Evolutionary conservation across 2,797 vertebrate genomes (phyloP).

Genomic region (Vipera ursinii): DNA sequence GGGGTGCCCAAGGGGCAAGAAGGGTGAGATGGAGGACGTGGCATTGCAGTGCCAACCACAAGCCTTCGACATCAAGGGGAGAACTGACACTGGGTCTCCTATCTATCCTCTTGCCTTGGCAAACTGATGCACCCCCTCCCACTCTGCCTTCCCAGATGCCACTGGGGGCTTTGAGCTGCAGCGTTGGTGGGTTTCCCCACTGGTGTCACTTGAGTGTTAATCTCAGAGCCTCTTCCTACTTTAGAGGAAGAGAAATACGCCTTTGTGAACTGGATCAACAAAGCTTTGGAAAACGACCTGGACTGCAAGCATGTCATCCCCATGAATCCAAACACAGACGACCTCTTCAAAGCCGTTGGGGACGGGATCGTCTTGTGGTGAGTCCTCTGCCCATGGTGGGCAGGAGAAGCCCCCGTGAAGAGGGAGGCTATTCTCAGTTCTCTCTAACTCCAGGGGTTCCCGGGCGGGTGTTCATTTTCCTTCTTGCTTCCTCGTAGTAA

Average conservation of each 20-base stretch:
- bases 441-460: not conserved
- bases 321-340: conserved; percentile 89
- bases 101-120: not conserved
- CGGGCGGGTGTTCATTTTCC: not conserved
- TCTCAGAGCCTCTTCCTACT: conserved; percentile 38
- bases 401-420: no score
- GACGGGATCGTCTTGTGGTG: conserved; percentile 95
- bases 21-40: not conserved
- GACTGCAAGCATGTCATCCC: conserved; percentile 91
- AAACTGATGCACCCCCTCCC: not conserved
- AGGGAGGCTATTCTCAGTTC: no score
- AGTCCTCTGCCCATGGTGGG: conserved; percentile 51
- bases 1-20: not conserved
- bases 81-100: not conserved
- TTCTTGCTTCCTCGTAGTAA: conserved; percentile 76
- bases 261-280: conserved; percentile 98
- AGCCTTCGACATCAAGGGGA: not conserved
- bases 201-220: not conserved
- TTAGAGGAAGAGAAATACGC: conserved; percentile 96
- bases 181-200: not conserved
- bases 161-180: not conserved
- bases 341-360: conserved; percentile 87
- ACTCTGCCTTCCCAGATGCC: not conserved
- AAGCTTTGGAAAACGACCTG: conserved; percentile 88
- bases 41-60: not conserved